Percentiles rank a stretch among this genome's conserved stretches.
phyloP scores from a whole-genome alignment of 1,140 invertebrate genomes.

The Archegozetes longisetosus region DNA sequence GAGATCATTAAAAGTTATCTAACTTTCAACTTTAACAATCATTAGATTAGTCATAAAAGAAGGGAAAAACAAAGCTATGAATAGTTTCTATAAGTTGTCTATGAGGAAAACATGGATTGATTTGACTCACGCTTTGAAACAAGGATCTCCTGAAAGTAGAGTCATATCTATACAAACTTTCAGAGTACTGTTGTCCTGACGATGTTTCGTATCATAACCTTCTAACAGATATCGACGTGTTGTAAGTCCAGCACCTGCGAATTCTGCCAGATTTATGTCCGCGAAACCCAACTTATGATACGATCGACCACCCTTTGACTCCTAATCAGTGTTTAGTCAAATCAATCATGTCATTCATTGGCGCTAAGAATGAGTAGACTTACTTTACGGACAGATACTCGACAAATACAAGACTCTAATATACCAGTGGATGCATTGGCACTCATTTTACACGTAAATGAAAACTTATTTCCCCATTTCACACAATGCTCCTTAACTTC shows the following conservation, averaged over 20 bases:
- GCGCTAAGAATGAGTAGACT: constrained; percentile 30
- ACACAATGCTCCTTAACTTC: constrained; percentile 85
- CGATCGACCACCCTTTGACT: constrained; percentile 66
- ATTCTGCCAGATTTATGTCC: constrained; percentile 88
- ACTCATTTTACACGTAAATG: constrained; percentile 90
- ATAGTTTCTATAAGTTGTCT: no score
- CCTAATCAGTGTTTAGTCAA: constrained; percentile 53
- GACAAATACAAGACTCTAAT: constrained; percentile 71
- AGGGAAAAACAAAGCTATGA: no score
- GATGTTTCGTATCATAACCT: constrained; percentile 69
- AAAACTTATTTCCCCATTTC: constrained; percentile 72
- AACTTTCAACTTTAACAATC: no score
- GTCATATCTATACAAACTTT: constrained; percentile 77
- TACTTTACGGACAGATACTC: constrained; percentile 89
- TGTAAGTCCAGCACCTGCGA: constrained; percentile 76
- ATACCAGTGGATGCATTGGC: constrained; percentile 84
- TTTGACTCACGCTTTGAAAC: constrained; percentile 55
- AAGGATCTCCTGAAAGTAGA: constrained; percentile 82
- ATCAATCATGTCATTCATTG: background rate
- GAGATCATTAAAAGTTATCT: no score
- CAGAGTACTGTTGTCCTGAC: constrained; percentile 91
- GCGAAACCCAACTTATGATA: constrained; percentile 93
- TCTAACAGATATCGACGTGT: constrained; percentile 71
- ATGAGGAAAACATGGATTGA: background rate
- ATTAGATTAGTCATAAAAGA: no score